phyloP scores from a whole-genome alignment of 1,140 invertebrate species.

The Eueides isabella region DNA sequence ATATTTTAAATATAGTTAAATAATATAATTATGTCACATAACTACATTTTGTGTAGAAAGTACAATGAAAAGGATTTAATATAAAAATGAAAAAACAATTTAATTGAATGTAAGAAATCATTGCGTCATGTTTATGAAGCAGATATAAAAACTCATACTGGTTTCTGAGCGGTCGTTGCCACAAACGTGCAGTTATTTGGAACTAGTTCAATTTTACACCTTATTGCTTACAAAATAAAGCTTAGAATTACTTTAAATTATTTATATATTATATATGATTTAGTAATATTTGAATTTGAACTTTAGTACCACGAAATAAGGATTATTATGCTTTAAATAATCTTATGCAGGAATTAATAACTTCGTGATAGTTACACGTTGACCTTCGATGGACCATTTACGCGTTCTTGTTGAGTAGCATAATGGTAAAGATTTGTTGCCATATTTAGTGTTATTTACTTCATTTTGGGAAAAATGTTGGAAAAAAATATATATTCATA shows the following conservation, averaged over 20 bases:
- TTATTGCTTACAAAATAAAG: not conserved
- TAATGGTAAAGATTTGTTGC: conserved; percentile 34
- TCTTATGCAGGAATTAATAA: conserved; percentile 39
- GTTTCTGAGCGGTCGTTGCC: conserved; percentile 21
- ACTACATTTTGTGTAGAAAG: not conserved
- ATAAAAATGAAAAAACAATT: not conserved
- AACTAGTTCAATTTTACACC: not conserved
- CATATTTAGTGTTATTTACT: not conserved
- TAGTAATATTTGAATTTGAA: not conserved
- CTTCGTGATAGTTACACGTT: conserved; percentile 27
- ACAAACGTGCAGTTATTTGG: conserved; percentile 6
- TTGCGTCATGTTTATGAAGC: conserved; percentile 7
- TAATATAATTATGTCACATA: no score
- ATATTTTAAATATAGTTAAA: no score
- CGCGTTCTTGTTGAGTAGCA: conserved; percentile 32
- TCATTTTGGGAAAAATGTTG: not conserved
- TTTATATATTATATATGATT: not conserved
- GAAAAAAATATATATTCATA: no score
- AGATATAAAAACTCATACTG: conserved; percentile 8
- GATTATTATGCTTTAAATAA: not conserved
- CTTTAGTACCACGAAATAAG: conserved; percentile 11
- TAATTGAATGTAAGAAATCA: conserved; percentile 3
- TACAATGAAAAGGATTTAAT: not conserved
- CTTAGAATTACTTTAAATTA: not conserved
- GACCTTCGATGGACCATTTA: conserved; percentile 43